Conservation (phyloP, 2,113 vertebrate species). For the Nerophis lumbriciformis region DNA sequence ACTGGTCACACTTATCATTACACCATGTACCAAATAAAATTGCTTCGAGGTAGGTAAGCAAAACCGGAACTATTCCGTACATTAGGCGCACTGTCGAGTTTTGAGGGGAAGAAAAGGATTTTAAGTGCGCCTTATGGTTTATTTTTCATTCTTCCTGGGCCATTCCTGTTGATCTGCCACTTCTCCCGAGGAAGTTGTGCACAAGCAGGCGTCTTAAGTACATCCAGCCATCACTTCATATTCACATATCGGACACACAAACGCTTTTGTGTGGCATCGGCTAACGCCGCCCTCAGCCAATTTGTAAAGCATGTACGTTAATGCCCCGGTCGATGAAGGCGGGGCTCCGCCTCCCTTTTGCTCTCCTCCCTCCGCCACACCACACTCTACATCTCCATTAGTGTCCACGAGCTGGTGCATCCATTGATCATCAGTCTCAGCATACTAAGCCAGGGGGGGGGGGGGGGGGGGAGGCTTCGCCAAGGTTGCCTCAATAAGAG, state of each 20-base stretch:
- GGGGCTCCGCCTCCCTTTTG: slow-evolving; percentile 30
- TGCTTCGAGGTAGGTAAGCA: too few relatives aligned
- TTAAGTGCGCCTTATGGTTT: too few relatives aligned
- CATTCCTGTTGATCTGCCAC: too few relatives aligned
- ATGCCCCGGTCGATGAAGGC: slow-evolving; percentile 51
- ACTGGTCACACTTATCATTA: too few relatives aligned
- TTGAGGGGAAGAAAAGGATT: too few relatives aligned
- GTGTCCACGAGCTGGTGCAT: slow-evolving; percentile 13
- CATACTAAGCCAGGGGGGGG: neutral
- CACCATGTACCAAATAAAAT: too few relatives aligned
- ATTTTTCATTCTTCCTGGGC: too few relatives aligned
- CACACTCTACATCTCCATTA: slow-evolving; percentile 28
- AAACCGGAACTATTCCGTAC: too few relatives aligned
- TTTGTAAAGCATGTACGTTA: slow-evolving; percentile 52
- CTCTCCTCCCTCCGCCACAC: slow-evolving; percentile 21
- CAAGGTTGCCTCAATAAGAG: neutral
- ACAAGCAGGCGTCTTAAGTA: slow-evolving; percentile 11
- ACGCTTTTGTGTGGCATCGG: neutral
- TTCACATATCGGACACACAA: slow-evolving; percentile 37
- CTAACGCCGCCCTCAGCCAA: slow-evolving; percentile 23
- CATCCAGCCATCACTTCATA: slow-evolving; percentile 10
- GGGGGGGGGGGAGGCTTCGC: slow-evolving; percentile 2
- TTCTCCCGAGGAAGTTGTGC: too few relatives aligned
- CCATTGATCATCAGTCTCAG: slow-evolving; percentile 7
- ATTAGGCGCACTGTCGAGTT: too few relatives aligned